Evolutionary conservation across 37 sponge, comb jelly and placozoan genomes (phyloP).

Genomic region (Tethya wilhelma): DNA sequence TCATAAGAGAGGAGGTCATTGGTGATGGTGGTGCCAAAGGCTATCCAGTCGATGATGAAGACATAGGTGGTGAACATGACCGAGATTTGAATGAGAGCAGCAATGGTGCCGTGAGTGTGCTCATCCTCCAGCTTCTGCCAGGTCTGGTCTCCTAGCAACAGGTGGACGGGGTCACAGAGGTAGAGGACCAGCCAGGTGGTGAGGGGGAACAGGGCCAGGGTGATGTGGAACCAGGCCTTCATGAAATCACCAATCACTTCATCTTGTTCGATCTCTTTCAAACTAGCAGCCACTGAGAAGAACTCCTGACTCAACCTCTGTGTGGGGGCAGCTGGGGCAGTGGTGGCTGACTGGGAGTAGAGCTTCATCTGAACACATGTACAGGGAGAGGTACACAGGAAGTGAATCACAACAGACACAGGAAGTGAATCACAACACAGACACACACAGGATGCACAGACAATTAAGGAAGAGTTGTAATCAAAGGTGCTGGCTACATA

Average conservation of each 20-base stretch:
- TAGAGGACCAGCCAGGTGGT: not conserved
- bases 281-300: constrained; percentile 25
- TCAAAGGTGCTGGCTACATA: no score
- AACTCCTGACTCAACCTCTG: constrained; percentile 13
- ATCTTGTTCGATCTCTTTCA: constrained; percentile 4
- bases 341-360: constrained; percentile 17
- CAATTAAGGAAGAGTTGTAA: no score
- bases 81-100: constrained; percentile 38
- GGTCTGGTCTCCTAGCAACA: constrained; percentile 37
- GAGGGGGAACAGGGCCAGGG: constrained; percentile 21
- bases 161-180: constrained; percentile 40
- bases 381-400: not conserved
- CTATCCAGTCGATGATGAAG: constrained; percentile 20
- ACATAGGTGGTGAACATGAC: constrained; percentile 17
- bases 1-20: not conserved
- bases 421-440: not conserved
- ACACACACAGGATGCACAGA: no score
- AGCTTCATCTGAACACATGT: constrained; percentile 13
- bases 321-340: not conserved
- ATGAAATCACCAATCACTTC: not conserved
- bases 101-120: constrained; percentile 18
- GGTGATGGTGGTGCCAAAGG: not conserved
- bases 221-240: constrained; percentile 28
- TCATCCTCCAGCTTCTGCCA: constrained; percentile 38
- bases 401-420: not conserved